phyloP scores from a whole-genome alignment of 2,888 invertebrate species.

The Amorpha juglandis region DNA sequence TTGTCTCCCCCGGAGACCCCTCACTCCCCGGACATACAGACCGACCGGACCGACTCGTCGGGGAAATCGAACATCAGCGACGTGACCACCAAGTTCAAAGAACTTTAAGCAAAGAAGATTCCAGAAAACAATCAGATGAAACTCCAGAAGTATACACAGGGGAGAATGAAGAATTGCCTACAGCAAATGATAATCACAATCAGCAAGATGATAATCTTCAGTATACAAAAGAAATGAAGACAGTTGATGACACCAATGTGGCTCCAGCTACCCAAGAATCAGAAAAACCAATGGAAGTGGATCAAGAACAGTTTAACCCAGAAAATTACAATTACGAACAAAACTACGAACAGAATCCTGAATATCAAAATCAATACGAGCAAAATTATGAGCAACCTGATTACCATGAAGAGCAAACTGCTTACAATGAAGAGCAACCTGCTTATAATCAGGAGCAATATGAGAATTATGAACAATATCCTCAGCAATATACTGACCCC shows the following conservation, averaged over 20 bases:
- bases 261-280: constrained; percentile 37
- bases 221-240: constrained; percentile 33
- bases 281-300: constrained; percentile 51
- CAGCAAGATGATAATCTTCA: not conserved
- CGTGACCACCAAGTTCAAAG: constrained; percentile 50
- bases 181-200: constrained; percentile 32
- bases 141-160: constrained; percentile 36
- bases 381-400: constrained; percentile 54
- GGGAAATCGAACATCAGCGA: constrained; percentile 48
- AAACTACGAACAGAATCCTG: constrained; percentile 44
- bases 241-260: constrained; percentile 35
- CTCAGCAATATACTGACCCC: constrained; percentile 59
- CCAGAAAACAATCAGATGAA: constrained; percentile 38
- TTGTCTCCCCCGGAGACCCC: constrained; percentile 74
- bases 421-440: constrained; percentile 55
- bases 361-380: constrained; percentile 42
- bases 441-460: constrained; percentile 60
- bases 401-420: constrained; percentile 59
- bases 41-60: constrained; percentile 50
- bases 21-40: constrained; percentile 57
- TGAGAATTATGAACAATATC: constrained; percentile 65
- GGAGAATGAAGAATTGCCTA: constrained; percentile 31
- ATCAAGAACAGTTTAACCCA: constrained; percentile 43
- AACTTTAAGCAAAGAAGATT: constrained; percentile 52
- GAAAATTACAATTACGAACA: constrained; percentile 53